A percentile compares a stretch with the other conserved stretches of the same genome.
These are phyloP conservation scores for Hyphantria cunea DNA, from an alignment of 1,140 invertebrate genomes.

Conservation along the genomic window DNA sequence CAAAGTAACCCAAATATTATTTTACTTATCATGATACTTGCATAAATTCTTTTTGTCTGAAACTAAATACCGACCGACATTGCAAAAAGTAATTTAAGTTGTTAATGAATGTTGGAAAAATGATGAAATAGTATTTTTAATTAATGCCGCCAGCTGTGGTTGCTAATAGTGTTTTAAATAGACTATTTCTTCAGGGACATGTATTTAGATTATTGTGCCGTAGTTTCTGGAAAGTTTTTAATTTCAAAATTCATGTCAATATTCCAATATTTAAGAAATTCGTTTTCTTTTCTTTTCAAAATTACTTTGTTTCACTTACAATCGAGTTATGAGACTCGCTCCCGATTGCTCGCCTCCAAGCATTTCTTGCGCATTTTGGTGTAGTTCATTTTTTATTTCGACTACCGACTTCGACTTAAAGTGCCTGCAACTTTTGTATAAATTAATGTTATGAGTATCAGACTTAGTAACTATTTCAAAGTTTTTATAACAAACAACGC, in stretches of 20 bases:
- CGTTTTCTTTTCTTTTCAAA: too few relatives aligned
- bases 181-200: too few relatives aligned
- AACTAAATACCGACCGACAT: constrained; percentile 7
- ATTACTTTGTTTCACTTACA: constrained; percentile 59
- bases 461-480: constrained; percentile 27
- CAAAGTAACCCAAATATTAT: not conserved
- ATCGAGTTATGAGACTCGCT: constrained; percentile 54
- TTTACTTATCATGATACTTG: not conserved
- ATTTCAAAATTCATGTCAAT: constrained; percentile 34
- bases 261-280: constrained; percentile 59
- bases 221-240: constrained; percentile 41
- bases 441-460: constrained; percentile 32
- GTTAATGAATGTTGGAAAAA: constrained; percentile 10
- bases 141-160: too few relatives aligned
- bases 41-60: constrained; percentile 2
- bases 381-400: constrained; percentile 45
- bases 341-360: constrained; percentile 50
- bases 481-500: constrained; percentile 19
- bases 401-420: constrained; percentile 37
- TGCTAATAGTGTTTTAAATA: too few relatives aligned
- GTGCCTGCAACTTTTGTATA: constrained; percentile 31
- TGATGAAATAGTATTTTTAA: not conserved
- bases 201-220: constrained; percentile 34
- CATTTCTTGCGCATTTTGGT: constrained; percentile 38
- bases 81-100: constrained; percentile 11